phyloP scores from a whole-genome alignment of 2,888 invertebrate genomes.

The Tholera decimalis region DNA sequence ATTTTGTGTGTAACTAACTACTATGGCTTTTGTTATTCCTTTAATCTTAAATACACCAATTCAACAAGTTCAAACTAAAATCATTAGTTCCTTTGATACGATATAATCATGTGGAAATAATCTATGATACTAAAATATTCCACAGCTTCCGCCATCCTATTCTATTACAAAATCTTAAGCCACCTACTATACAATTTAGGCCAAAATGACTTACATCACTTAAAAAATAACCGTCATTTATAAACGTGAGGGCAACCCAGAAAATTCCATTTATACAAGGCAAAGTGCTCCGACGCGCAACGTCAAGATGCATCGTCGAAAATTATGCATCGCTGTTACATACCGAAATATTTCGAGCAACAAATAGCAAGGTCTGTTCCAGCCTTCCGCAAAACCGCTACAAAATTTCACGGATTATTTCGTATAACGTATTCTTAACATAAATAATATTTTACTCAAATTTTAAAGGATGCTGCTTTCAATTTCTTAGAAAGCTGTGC shows the following conservation, averaged over 20 bases:
- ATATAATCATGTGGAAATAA: neutral
- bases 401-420: constrained; percentile 57
- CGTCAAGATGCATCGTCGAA: constrained; percentile 61
- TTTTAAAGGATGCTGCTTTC: constrained; percentile 32
- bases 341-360: constrained; percentile 59
- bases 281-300: constrained; percentile 56
- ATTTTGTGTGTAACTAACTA: no score
- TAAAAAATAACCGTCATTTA: constrained; percentile 53
- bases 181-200: constrained; percentile 15
- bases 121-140: neutral
- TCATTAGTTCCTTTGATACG: neutral
- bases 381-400: constrained; percentile 32
- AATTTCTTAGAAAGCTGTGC: constrained; percentile 57
- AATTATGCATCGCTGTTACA: constrained; percentile 62
- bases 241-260: constrained; percentile 46
- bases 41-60: no score
- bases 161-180: neutral
- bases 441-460: constrained; percentile 53
- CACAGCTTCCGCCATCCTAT: neutral
- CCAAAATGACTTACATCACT: constrained; percentile 34
- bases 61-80: no score
- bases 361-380: constrained; percentile 49
- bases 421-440: constrained; percentile 47
- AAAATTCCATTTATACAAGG: constrained; percentile 53
- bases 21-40: no score